Percentiles rank a stretch among this genome's conserved stretches.
phyloP scores from a whole-genome alignment of 2,888 invertebrate species.

The Tiliacea citrago region DNA sequence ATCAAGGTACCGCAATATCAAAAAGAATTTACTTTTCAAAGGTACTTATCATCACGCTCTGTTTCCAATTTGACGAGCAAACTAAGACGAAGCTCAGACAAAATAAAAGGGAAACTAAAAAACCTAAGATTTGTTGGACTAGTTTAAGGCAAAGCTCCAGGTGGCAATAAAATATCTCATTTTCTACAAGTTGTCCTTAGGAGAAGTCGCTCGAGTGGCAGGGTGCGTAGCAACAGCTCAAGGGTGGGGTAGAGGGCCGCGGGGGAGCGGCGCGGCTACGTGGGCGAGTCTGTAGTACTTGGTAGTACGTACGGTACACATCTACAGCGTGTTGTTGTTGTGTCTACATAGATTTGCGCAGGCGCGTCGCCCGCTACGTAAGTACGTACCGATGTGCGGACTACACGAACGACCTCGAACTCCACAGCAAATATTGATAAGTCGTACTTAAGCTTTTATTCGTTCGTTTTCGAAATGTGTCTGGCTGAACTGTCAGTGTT shows the following conservation, averaged over 20 bases:
- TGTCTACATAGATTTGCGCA: constrained; percentile 87
- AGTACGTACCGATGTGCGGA: constrained; percentile 65
- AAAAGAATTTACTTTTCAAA: constrained; percentile 30
- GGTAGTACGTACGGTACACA: constrained; percentile 81
- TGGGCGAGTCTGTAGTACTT: constrained; percentile 91
- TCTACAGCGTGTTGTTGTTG: constrained; percentile 86
- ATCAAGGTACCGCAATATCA: constrained; percentile 6
- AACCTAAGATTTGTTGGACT: constrained; percentile 53
- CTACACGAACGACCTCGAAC: constrained; percentile 81
- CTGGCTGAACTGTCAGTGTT: constrained; percentile 41
- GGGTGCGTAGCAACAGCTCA: constrained; percentile 82
- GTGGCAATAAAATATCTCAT: constrained; percentile 67
- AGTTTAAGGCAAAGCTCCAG: constrained; percentile 62
- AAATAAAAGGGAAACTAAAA: constrained; percentile 44
- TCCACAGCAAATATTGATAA: constrained; percentile 75
- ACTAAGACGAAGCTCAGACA: constrained; percentile 35
- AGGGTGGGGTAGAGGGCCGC: constrained; percentile 63
- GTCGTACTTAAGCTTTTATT: constrained; percentile 66
- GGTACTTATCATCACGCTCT: constrained; percentile 18
- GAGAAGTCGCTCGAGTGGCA: constrained; percentile 68
- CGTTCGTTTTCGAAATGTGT: constrained; percentile 63
- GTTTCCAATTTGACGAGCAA: constrained; percentile 47
- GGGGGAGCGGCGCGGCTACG: constrained; percentile 77
- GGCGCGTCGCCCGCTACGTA: constrained; percentile 74
- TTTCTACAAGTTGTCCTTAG: constrained; percentile 75